Conservation (phyloP, 2,113 vertebrate species). For the Chaetorhynchus papuensis region DNA sequence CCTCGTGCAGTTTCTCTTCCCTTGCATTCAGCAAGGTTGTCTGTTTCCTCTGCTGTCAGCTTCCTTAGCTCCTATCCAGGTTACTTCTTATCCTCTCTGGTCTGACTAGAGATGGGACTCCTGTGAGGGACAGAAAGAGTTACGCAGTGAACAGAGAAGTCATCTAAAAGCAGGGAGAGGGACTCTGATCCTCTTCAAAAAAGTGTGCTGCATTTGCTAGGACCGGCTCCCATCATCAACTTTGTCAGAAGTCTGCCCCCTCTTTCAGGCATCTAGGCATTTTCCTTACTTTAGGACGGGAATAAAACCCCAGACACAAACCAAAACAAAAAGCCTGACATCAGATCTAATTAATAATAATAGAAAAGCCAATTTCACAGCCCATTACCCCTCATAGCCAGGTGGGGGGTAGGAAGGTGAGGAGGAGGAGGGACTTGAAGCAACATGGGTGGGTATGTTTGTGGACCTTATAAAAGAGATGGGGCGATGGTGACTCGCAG, state of each 20-base stretch:
- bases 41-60: not conserved
- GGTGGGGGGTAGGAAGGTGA: slow-evolving; percentile 52
- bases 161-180: not conserved
- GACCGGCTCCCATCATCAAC: not conserved
- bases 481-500: not conserved
- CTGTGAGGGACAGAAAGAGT: not conserved
- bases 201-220: not conserved
- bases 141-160: not conserved
- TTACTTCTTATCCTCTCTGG: not conserved
- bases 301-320: not conserved
- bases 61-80: not conserved
- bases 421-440: slow-evolving; percentile 38
- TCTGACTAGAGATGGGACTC: not conserved
- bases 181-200: not conserved
- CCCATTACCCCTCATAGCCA: slow-evolving; percentile 61
- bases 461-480: slow-evolving; percentile 31
- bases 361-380: slow-evolving; percentile 75
- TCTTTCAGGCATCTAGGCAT: not conserved
- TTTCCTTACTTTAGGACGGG: not conserved
- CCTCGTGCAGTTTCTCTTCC: not conserved
- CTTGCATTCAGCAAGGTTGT: not conserved
- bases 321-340: slow-evolving; percentile 49
- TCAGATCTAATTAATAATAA: slow-evolving; percentile 76
- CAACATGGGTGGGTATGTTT: slow-evolving; percentile 61
- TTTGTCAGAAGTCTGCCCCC: not conserved